Percentiles rank a stretch among this genome's conserved stretches.
phyloP scores from a whole-genome alignment of 1,140 invertebrate species.

The Pseudoatta argentina region DNA sequence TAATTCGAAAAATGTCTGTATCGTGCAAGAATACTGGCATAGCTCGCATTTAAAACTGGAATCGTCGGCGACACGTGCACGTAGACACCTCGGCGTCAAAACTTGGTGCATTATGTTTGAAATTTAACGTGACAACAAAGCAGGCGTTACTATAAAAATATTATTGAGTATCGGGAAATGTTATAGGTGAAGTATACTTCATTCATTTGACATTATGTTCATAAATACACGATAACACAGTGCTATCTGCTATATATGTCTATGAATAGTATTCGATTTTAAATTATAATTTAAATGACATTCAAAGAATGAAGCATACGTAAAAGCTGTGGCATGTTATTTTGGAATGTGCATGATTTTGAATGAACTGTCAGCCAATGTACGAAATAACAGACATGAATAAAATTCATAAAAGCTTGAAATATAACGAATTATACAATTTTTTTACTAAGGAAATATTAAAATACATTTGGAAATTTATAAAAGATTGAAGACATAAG shows the following conservation, averaged over 20 bases:
- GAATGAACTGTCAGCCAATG: background rate
- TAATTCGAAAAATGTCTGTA: conserved; percentile 18
- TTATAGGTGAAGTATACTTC: background rate
- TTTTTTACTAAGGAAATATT: background rate
- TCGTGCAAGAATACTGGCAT: conserved; percentile 72
- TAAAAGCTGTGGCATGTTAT: background rate
- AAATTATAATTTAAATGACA: background rate
- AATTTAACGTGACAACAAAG: conserved; percentile 52
- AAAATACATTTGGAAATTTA: background rate
- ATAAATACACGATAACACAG: background rate
- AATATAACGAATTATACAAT: background rate
- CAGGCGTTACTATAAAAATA: background rate
- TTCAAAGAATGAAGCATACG: background rate
- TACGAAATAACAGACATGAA: background rate
- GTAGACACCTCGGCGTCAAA: conserved; percentile 84
- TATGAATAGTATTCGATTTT: background rate
- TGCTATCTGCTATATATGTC: background rate
- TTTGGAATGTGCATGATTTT: background rate
- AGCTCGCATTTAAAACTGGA: conserved; percentile 81
- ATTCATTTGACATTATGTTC: background rate
- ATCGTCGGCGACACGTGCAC: conserved; percentile 76
- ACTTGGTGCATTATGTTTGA: conserved; percentile 81
- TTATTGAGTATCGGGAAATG: background rate
- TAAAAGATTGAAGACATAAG: background rate
- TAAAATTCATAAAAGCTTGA: background rate